Base-by-base conservation (phyloP, 2,113 vertebrate genomes). In the Synchiropus splendidus region DNA sequence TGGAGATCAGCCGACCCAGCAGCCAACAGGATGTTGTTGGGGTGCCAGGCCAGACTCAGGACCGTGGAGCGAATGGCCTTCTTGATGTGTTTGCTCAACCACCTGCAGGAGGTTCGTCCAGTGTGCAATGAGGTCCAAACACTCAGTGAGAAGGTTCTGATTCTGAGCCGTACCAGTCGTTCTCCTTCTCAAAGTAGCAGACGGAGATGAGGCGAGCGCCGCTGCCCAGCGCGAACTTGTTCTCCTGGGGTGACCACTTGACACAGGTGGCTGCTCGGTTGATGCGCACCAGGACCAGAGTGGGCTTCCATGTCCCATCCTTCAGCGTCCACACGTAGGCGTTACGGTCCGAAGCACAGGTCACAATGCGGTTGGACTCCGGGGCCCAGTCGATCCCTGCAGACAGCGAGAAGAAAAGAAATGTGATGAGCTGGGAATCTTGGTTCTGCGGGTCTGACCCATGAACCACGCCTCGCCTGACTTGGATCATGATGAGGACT, bases 31-130 rank as follows among this genome's bases (percentile, higher is more conserved):
- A 87, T 67, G 53, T 89, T 89, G 66, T 89, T 89, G 31, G 86
- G 85, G 54, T 89, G 87, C 87, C 86, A 88, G 66, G 80, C 76
- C 48, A 88, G 74, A 67, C 83, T 81, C 30, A 88, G 70, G 10
- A 89, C 80, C 0, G 86, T 88, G 47, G 86, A 89, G 16, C 79
- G 39, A 47, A 88, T 75, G n/a, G 79, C 41, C 52, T 88, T 89
- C 70, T 89, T 89, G 16, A 88, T 88, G 67, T 89, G 86, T 38
- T 89, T 89, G 67, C 85, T 87, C 40, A 89, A 70, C 87, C 87
- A 89, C 87, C 87, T 89, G 54, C 30, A 2, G 8, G 15, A 38
- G 14, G 13, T 36, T 36, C 35, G 2, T 15, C 13, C 6, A 14
- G 9, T 3, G 16, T 8, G 13, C n/a, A 37, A 37, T 3, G 8